Percentiles rank a stretch among this genome's conserved stretches.
phyloP scores from a whole-genome alignment of 2,888 invertebrate genomes.

The Metopia argyrocephala region DNA sequence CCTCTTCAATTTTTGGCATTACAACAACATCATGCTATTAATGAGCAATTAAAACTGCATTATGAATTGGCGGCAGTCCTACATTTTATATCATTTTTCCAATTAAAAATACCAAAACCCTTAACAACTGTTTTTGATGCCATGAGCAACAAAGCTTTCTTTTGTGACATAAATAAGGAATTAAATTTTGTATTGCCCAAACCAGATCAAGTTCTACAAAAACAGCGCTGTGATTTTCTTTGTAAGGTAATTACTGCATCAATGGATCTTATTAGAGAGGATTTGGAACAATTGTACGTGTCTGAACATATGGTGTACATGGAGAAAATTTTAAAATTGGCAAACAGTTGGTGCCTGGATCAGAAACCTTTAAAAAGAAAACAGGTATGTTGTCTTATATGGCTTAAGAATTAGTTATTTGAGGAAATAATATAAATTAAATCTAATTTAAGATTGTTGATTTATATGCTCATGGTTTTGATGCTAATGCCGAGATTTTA shows the following conservation, averaged over 20 bases:
- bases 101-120: conserved; percentile 86
- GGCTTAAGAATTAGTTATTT: background rate
- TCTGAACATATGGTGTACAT: conserved; percentile 84
- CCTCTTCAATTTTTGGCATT: conserved; percentile 86
- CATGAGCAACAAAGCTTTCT: conserved; percentile 81
- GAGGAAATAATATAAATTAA: background rate
- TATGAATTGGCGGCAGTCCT: conserved; percentile 88
- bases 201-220: conserved; percentile 84
- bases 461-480: conserved; percentile 83
- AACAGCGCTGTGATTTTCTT: conserved; percentile 85
- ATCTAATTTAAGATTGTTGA: conserved; percentile 79
- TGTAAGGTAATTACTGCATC: conserved; percentile 86
- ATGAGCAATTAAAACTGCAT: conserved; percentile 88
- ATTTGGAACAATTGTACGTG: conserved; percentile 80
- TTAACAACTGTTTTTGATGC: conserved; percentile 88
- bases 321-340: conserved; percentile 84
- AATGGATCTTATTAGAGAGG: conserved; percentile 85
- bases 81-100: conserved; percentile 88
- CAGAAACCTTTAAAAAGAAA: conserved; percentile 86
- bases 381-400: conserved; percentile 81
- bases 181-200: conserved; percentile 82
- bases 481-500: conserved; percentile 82
- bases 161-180: conserved; percentile 78
- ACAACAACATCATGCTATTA: conserved; percentile 86
- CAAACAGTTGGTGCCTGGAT: conserved; percentile 88